Evolutionary conservation across 2,888 invertebrate genomes (phyloP).

Genomic region (Dugesia japonica): DNA sequence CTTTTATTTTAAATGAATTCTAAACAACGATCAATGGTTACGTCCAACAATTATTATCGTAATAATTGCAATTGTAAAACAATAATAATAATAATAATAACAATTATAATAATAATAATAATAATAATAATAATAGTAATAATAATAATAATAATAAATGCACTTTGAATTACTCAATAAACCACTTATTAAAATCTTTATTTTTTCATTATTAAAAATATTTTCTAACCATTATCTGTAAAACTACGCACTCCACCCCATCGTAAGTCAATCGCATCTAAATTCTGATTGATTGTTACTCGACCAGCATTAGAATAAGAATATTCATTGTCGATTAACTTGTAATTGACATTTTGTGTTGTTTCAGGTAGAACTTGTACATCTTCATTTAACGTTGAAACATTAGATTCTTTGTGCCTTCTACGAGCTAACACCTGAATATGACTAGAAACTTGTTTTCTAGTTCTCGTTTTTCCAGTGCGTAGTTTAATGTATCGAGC

Average conservation of each 20-base stretch:
- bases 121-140: too few relatives aligned
- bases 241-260: neutral
- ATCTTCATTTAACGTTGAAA: neutral
- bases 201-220: too few relatives aligned
- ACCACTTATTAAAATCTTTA: too few relatives aligned
- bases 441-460: slow-evolving; percentile 98
- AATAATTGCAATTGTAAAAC: too few relatives aligned
- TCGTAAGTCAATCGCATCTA: neutral
- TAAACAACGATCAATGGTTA: too few relatives aligned
- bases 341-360: neutral
- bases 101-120: too few relatives aligned
- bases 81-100: too few relatives aligned
- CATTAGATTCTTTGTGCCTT: slow-evolving; percentile 60
- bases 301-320: neutral
- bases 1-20: too few relatives aligned
- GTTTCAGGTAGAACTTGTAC: neutral
- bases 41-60: too few relatives aligned
- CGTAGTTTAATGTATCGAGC: slow-evolving; percentile 97
- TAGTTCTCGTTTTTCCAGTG: slow-evolving; percentile 94
- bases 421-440: slow-evolving; percentile 97
- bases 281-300: neutral
- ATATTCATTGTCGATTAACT: neutral
- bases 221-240: neutral
- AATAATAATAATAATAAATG: too few relatives aligned
- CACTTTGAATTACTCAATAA: too few relatives aligned